Evolutionary conservation across 2,888 invertebrate species (phyloP), one percentile per base, ranked within the genome.

Genomic region (Nomada ferruginata): DNA sequence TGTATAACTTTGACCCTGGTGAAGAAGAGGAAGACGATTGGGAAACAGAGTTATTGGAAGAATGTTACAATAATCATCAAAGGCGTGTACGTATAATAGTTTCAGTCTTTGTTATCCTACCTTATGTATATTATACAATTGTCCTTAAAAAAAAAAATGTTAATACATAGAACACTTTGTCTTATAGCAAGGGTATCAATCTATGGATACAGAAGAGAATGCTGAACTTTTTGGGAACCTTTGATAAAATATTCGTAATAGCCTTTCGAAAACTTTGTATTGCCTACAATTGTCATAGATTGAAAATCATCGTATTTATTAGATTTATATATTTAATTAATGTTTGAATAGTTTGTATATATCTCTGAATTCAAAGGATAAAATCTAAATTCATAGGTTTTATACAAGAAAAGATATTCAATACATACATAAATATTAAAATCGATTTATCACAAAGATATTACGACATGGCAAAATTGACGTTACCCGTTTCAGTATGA

Each of bases 1-100:
- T 96, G 88, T 96, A 96, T 90, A 96, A 95, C 87, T 96, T 96
- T 92, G 96, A 96, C 88, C 95, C 95, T 36, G 95, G 95, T n/a
- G 96, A 96, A 87, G 95, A 95, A 85, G 95, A 95, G 44, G 96
- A 96, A 90, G 95, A 95, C 84, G 96, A 96, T 90, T 96, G 96
- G 96, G 96, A 96, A 91, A 95, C 95, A 10, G 95, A 95, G 89
- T 91, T 95, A 64, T 92, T 96, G 44, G 93, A 93, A 76, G 93
- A 93, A 81, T 92, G 91, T 71, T 91, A 93, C 59, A 91, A 82
- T 78, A 91, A 90, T 75, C 89, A 92, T 69, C 93, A 93, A 79
- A 91, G 92, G 90, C 91, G 93, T 87, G 93, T 93, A 90, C 64
- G 90, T 87, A 85, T 71, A 44, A 60, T 42, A 36, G 50, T 66